A percentile compares a stretch with the other conserved stretches of the same genome.
Conservation (phyloP, 2,113 vertebrate species). For the Strix uralensis region DNA sequence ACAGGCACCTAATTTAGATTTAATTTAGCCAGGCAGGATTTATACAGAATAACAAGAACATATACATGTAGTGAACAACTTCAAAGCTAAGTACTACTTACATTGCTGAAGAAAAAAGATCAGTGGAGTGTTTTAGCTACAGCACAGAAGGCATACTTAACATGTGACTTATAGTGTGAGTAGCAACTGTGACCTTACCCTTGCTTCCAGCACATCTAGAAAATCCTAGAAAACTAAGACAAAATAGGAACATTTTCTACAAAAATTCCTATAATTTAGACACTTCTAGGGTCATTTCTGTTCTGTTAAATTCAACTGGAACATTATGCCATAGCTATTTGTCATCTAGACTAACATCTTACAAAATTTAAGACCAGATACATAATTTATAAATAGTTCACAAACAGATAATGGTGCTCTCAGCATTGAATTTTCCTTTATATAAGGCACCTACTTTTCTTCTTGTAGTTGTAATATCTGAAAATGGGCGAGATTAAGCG, state of each 20-base stretch:
- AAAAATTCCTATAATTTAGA: not conserved
- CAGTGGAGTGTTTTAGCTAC: not conserved
- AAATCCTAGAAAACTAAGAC: not conserved
- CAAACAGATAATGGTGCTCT: not conserved
- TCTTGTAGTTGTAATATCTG: not conserved
- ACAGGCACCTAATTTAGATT: not conserved
- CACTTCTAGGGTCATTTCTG: not conserved
- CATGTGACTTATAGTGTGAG: not conserved
- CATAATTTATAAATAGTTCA: not conserved
- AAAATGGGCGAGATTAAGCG: not conserved
- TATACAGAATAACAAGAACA: not conserved
- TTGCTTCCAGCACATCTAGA: not conserved
- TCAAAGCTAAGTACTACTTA: not conserved
- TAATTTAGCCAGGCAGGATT: not conserved
- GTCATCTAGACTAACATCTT: not conserved
- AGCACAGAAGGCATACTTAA: not conserved
- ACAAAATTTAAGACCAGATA: not conserved
- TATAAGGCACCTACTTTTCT: not conserved
- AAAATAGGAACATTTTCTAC: not conserved
- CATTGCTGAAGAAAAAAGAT: not conserved
- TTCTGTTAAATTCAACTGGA: not conserved
- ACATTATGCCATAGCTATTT: not conserved
- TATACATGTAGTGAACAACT: not conserved
- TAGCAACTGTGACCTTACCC: not conserved
- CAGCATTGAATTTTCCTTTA: not conserved